Percentiles rank a stretch among this genome's conserved stretches.
Evolutionary conservation across 35 echinoderm and acorn worm species (phyloP).

Genomic region (Holothuria glaberrima): DNA sequence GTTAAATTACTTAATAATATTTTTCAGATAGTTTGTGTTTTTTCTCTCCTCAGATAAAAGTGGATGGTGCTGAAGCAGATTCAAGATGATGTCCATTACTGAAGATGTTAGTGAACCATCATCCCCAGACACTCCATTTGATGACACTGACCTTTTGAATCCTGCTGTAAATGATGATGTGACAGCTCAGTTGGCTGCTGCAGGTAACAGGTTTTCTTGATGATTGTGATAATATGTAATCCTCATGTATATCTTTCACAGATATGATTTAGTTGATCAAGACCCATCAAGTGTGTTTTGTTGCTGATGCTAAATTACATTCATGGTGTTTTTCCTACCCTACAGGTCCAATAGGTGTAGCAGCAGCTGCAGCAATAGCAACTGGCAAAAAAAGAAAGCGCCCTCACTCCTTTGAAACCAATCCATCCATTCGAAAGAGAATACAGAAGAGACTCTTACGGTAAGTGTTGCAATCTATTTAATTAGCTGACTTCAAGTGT

Average conservation of each 20-base stretch:
- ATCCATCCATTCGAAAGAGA: constrained; percentile 92
- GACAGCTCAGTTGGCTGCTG: constrained; percentile 81
- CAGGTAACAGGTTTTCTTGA: constrained; percentile 58
- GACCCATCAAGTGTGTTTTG: neutral
- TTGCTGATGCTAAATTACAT: neutral
- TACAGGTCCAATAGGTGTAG: constrained; percentile 96
- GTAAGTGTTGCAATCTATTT: constrained; percentile 61
- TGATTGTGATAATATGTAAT: neutral
- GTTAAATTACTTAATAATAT: too few relatives aligned
- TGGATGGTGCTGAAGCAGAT: neutral
- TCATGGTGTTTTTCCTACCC: neutral
- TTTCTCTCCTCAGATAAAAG: too few relatives aligned
- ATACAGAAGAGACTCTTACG: constrained; percentile 93
- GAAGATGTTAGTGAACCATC: constrained; percentile 98
- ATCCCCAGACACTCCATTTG: constrained; percentile 90
- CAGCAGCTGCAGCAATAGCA: constrained; percentile 98
- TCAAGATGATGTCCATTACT: constrained; percentile 82
- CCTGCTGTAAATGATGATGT: constrained; percentile 76
- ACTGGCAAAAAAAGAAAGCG: constrained; percentile 98
- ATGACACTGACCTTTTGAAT: constrained; percentile 92
- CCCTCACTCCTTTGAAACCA: constrained; percentile 98
- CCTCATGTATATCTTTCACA: too few relatives aligned
- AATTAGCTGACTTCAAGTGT: too few relatives aligned
- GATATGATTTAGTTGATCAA: too few relatives aligned
- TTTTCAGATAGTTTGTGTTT: too few relatives aligned